phyloP scores from a whole-genome alignment of 2,888 invertebrate genomes.

The Marronus borbonicus region DNA sequence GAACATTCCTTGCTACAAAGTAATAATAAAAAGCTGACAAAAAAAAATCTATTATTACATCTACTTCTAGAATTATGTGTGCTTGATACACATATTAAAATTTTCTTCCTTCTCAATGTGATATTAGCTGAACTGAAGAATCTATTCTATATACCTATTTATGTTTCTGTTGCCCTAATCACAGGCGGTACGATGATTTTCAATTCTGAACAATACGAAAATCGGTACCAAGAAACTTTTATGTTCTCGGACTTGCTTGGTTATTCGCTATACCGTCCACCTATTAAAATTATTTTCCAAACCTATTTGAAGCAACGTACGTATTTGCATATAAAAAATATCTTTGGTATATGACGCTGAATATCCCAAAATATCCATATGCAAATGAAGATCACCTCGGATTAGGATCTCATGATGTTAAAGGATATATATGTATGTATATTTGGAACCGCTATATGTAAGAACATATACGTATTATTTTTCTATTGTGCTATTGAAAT shows the following conservation, averaged over 20 bases:
- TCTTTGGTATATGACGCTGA: constrained; percentile 29
- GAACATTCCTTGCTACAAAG: too few relatives aligned
- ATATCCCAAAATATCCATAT: constrained; percentile 53
- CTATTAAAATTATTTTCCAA: background rate
- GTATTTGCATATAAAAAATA: constrained; percentile 40
- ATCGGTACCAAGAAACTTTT: background rate
- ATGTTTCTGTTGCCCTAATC: constrained; percentile 20
- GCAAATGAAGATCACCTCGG: constrained; percentile 59
- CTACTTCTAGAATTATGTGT: background rate
- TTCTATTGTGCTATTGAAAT: constrained; percentile 13
- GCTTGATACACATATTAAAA: constrained; percentile 28
- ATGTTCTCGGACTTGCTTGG: too few relatives aligned
- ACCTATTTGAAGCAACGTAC: background rate
- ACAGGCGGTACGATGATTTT: constrained; percentile 40
- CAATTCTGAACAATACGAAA: constrained; percentile 12
- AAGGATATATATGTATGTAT: constrained; percentile 15
- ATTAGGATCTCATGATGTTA: constrained; percentile 54
- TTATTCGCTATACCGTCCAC: too few relatives aligned
- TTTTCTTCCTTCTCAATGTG: constrained; percentile 30
- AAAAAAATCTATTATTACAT: too few relatives aligned
- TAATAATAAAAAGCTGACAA: too few relatives aligned
- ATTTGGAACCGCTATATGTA: background rate
- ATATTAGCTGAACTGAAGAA: background rate
- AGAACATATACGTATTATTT: background rate
- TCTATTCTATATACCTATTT: background rate